phyloP scores from a whole-genome alignment of 1,140 invertebrate genomes.

The Harlomillsia oculata region DNA sequence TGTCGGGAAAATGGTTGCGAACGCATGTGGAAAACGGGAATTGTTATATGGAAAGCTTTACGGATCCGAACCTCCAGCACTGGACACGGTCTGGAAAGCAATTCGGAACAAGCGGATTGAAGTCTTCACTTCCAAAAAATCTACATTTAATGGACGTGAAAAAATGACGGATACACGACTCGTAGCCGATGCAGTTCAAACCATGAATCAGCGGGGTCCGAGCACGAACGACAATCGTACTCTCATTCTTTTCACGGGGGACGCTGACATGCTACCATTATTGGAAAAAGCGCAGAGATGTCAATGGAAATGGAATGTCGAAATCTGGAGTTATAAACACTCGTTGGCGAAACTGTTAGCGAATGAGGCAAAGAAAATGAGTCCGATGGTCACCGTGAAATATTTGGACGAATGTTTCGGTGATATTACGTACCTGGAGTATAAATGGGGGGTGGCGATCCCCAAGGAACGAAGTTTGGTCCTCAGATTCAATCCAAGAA shows the following conservation, averaged over 20 bases:
- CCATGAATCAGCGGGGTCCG: constrained; percentile 4
- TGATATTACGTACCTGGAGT: constrained; percentile 15
- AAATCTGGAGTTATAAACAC: constrained; percentile 27
- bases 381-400: constrained; percentile 23
- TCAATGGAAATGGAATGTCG: constrained; percentile 18
- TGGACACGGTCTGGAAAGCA: constrained; percentile 26
- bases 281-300: constrained; percentile 18
- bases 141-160: constrained; percentile 20
- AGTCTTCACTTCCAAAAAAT: constrained; percentile 17
- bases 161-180: constrained; percentile 20
- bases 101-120: constrained; percentile 20
- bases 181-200: constrained; percentile 22
- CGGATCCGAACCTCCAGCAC: constrained; percentile 25
- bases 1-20: constrained; percentile 10
- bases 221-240: not conserved
- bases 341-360: constrained; percentile 9
- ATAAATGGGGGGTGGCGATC: constrained; percentile 3
- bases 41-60: constrained; percentile 17
- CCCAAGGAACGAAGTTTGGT: constrained; percentile 21
- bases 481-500: not conserved
- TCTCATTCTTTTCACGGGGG: constrained; percentile 23
- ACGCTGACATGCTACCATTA: constrained; percentile 19
- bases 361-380: not conserved
- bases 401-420: constrained; percentile 25
- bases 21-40: constrained; percentile 2